Percentiles rank a stretch among this genome's conserved stretches.
Conservation (phyloP, 1,140 invertebrate genomes). For the Drosophila tristis region DNA sequence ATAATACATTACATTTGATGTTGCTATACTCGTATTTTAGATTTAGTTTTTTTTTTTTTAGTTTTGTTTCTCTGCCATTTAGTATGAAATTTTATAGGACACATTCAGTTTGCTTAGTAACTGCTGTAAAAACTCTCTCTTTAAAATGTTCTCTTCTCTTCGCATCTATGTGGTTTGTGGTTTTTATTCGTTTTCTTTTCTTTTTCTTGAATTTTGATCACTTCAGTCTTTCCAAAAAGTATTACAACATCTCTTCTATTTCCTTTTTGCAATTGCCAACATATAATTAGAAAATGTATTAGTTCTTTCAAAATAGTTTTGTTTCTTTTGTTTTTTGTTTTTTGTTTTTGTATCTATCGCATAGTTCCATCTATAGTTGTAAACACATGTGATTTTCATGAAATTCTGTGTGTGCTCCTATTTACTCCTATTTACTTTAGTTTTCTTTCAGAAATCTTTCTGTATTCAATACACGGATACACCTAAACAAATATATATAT, state of each 20-base stretch:
- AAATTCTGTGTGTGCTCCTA: slow-evolving; percentile 7
- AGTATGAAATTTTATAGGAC: slow-evolving; percentile 74
- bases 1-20: slow-evolving; percentile 65
- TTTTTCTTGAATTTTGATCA: slow-evolving; percentile 72
- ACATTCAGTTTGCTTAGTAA: slow-evolving; percentile 77
- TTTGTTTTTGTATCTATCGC: slow-evolving; percentile 28
- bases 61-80: slow-evolving; percentile 62
- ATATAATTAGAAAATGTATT: slow-evolving; percentile 39
- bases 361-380: slow-evolving; percentile 52
- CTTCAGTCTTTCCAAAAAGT: slow-evolving; percentile 80
- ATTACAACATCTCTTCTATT: slow-evolving; percentile 40
- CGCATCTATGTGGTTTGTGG: slow-evolving; percentile 14
- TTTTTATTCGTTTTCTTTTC: slow-evolving; percentile 30
- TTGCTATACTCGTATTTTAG: slow-evolving; percentile 41
- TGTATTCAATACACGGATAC: slow-evolving; percentile 59
- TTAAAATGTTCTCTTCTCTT: slow-evolving; percentile 50
- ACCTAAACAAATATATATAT: slow-evolving; percentile 50
- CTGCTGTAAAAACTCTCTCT: slow-evolving; percentile 45
- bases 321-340: too few species aligned
- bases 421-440: slow-evolving; percentile 10
- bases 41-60: slow-evolving; percentile 6
- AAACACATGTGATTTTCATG: slow-evolving; percentile 40
- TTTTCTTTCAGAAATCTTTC: slow-evolving; percentile 63
- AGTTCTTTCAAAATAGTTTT: slow-evolving; percentile 50
- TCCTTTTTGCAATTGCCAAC: slow-evolving; percentile 21